phyloP scores from a whole-genome alignment of 2,888 invertebrate genomes.

The Thymelicus sylvestris region DNA sequence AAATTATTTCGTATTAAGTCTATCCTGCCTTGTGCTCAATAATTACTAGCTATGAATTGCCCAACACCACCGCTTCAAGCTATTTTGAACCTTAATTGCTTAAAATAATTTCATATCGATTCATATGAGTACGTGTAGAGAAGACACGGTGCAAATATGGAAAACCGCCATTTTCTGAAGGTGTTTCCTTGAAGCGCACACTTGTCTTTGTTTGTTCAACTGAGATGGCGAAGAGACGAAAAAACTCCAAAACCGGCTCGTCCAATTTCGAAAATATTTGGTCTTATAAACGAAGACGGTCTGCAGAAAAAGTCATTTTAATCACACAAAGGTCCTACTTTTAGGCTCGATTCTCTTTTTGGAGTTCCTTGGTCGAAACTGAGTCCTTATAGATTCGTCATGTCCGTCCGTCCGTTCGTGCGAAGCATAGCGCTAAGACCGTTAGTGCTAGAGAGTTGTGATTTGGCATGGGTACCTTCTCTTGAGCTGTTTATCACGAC shows the following conservation, averaged over 20 bases:
- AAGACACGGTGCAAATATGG: constrained; percentile 37
- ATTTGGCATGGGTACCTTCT: too few species aligned
- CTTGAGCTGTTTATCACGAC: too few species aligned
- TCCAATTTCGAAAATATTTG: constrained; percentile 79
- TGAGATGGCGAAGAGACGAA: constrained; percentile 69
- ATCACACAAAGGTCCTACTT: neutral
- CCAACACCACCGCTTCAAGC: constrained; percentile 17
- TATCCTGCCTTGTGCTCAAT: constrained; percentile 23
- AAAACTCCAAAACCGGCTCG: constrained; percentile 76
- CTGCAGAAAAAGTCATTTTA: constrained; percentile 43
- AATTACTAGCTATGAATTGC: constrained; percentile 20
- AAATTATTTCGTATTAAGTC: neutral
- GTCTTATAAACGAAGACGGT: constrained; percentile 64
- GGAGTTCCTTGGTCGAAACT: too few species aligned
- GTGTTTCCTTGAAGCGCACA: constrained; percentile 74
- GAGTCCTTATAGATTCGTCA: too few species aligned
- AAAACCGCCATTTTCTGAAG: constrained; percentile 59
- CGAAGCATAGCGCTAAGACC: too few species aligned
- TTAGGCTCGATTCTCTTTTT: too few species aligned
- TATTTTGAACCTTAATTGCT: constrained; percentile 26
- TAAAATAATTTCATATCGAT: constrained; percentile 28
- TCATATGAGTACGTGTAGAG: constrained; percentile 27
- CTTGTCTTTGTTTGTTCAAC: constrained; percentile 76
- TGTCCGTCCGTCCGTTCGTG: too few species aligned
- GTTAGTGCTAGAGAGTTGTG: too few species aligned